Base-by-base conservation (phyloP, 2,113 vertebrate species). In the Fukomys damarensis region DNA sequence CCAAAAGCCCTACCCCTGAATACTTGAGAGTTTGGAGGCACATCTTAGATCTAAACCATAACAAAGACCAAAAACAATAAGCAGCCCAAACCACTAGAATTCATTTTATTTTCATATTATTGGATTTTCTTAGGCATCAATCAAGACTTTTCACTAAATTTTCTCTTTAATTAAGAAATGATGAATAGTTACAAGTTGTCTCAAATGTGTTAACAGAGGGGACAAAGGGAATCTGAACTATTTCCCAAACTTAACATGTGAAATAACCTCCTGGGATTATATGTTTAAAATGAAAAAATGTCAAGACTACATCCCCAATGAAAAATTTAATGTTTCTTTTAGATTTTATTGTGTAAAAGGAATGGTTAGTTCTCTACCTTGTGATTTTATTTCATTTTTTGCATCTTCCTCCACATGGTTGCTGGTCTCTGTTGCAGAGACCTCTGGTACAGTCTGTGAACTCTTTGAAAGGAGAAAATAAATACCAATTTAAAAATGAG, bases 351-450 rank as follows among this genome's bases (percentile, higher is more conserved):
- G 20, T 79, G 8, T 70, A 76, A 30, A 1, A 38, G 61, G 59
- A 80, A 94, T 90, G 59, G 24, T 26, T 88, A 66, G 2, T 70
- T 95, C 59, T 86, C 26, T 97, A 97, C 98, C 97, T 98, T 91
- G 89, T 11, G 84, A 11, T 61, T 93, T 83, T 38, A 32, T 35
- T 87, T 90, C 86, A 86, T 81, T 38, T 82, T 5, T 91, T 95
- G 72, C 32, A 89, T 97, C 38, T 82, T 86, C 90, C 6, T 3
- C 65, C 38, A 17, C 89, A 72, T 84, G n/a, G 26, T 56, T 59
- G 38, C 10, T 61, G n/a, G 13, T 35, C 0, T 94, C 94, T 92
- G 66, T 28, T 26, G 17, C 9, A 65, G 16, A 43, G 74, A 11
- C n/a, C 6, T 32, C 86, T 88, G 13, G 66, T 92, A 84, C 52